Evolutionary conservation across 2,797 vertebrate genomes (phyloP), one percentile per base, ranked within the genome.

Genomic region (Gobionotothen gibberifrons): DNA sequence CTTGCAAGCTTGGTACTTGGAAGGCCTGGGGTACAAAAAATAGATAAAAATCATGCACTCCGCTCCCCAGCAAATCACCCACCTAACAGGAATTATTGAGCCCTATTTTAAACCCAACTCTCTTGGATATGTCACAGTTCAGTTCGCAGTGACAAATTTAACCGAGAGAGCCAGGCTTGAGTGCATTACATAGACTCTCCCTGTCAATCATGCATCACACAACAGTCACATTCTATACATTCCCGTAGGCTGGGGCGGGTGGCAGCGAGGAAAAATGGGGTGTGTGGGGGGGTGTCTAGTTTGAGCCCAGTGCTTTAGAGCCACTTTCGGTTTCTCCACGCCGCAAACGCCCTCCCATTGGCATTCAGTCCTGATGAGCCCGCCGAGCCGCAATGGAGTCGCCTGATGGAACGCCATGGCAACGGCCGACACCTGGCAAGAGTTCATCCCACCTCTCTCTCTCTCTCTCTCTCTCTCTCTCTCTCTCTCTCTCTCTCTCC

Each of bases 341-440:
- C 69, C 36, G 26, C 65, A 69, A 82, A 82, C 69, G 44, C 79
- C 88, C 93, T 92, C 93, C 91, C 91, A 94, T 94, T 92, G 94
- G 94, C 95, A 96, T 95, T 94, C 95, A 95, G 95, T 93, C 94
- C 94, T 85, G 95, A 96, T 96, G 95, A 95, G 94, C 94, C 93
- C 88, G 89, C 93, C 93, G 95, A 82, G 83, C 83, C 32, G 84
- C 89, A 75, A 86, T 96, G 95, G 96, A 97, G 96, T 96, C 94
- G 95, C 95, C 96, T 95, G 96, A 97, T 96, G 95, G 95, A 98
- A 97, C 95, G 94, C 96, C 95, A 96, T 97, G 96, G 96, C 97
- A 98, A 98, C 95, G 93, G 96, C 96, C 94, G 95, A 95, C 96
- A 95, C 94, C 94, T 99, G 97, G 96, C 96, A 97, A 94, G 94